Conservation (phyloP, 2,797 vertebrate species). For the Eulemur rubriventer region DNA sequence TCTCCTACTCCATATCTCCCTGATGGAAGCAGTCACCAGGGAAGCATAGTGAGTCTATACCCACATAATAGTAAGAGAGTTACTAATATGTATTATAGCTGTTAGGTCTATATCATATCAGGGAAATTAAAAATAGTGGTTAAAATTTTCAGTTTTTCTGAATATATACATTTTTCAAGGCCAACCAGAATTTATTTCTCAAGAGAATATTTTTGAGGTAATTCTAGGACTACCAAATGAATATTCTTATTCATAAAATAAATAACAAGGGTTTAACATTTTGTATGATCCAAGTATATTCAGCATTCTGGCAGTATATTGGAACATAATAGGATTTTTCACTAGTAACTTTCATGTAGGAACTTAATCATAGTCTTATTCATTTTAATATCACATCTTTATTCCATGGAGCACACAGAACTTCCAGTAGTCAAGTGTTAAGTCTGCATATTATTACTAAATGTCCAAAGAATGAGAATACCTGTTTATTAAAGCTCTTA, state of each 20-base stretch:
- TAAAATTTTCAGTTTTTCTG: slow-evolving; percentile 17
- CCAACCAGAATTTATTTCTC: neutral
- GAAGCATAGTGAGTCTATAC: neutral
- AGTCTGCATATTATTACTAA: slow-evolving; percentile 34
- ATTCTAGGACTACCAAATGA: slow-evolving; percentile 22
- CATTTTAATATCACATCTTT: slow-evolving; percentile 47
- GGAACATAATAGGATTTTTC: neutral
- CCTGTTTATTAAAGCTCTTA: slow-evolving; percentile 1
- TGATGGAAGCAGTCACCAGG: neutral
- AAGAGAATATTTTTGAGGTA: slow-evolving; percentile 9
- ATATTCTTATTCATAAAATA: slow-evolving; percentile 32
- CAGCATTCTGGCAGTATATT: neutral
- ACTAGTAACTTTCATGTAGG: neutral
- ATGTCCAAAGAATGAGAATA: slow-evolving; percentile 47
- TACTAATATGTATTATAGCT: neutral
- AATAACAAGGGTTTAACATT: slow-evolving; percentile 6
- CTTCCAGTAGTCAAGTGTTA: slow-evolving; percentile 32
- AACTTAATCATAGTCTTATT: slow-evolving; percentile 25
- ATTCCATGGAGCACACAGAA: slow-evolving; percentile 23
- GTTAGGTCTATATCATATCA: neutral
- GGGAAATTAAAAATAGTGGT: slow-evolving; percentile 18
- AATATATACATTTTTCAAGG: slow-evolving; percentile 15
- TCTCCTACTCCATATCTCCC: neutral
- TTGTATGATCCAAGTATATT: slow-evolving; percentile 7
- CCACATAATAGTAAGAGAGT: neutral